These are phyloP conservation scores for Corythoichthys haematopterus DNA, from an alignment of 2,113 vertebrate genomes.

Conservation along the genomic window DNA sequence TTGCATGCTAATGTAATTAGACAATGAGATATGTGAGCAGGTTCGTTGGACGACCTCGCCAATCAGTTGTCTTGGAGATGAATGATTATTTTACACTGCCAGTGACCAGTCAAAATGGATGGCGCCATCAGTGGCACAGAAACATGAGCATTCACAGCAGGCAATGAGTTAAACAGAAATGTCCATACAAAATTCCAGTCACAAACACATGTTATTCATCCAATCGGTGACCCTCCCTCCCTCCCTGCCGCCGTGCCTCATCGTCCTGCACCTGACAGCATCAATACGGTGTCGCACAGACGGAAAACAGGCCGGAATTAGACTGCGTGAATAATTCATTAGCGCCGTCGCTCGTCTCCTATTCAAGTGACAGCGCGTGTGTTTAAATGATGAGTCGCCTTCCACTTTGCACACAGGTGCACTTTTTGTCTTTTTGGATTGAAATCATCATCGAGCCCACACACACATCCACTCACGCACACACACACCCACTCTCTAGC, in stretches of 20 bases:
- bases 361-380: constrained; percentile 56
- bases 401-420: constrained; percentile 23
- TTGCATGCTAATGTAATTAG: constrained; percentile 4
- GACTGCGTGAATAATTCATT: constrained; percentile 58
- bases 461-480: constrained; percentile 1
- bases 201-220: not conserved
- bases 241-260: not conserved
- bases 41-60: not conserved
- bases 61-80: not conserved
- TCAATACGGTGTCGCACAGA: constrained; percentile 6
- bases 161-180: not conserved
- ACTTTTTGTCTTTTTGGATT: constrained; percentile 16
- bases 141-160: too few species aligned
- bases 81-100: too few species aligned
- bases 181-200: not conserved
- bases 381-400: constrained; percentile 62
- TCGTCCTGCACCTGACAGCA: constrained; percentile 11
- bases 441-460: constrained; percentile 1
- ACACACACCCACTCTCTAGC: not conserved
- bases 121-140: too few species aligned
- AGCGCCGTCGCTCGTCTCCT: constrained; percentile 17
- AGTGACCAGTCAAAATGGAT: too few species aligned
- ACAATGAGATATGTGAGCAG: not conserved
- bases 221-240: constrained; percentile 1
- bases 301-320: constrained; percentile 39